Percentiles rank a stretch among this genome's conserved stretches.
These are phyloP conservation scores for Elephas maximus DNA, from an alignment of 2,113 vertebrate species.

Conservation along the genomic window DNA sequence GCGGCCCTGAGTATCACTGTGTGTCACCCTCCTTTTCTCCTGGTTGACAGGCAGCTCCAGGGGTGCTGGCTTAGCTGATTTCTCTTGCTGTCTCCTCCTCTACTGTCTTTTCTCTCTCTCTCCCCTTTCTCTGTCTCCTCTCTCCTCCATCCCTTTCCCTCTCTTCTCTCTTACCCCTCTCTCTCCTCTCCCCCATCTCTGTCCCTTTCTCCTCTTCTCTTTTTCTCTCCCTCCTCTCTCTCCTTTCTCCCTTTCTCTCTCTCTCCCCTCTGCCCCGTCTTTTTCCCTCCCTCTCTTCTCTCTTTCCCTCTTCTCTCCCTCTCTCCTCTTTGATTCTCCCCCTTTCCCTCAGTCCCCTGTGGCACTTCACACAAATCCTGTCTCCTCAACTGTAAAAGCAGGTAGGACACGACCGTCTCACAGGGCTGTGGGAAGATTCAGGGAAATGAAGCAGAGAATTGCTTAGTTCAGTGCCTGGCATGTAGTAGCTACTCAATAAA, in stretches of 20 bases:
- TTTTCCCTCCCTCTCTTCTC: not conserved
- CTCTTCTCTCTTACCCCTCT: rapidly evolving
- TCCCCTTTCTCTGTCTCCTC: not conserved
- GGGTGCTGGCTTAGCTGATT: rapidly evolving
- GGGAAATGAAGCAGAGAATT: not conserved
- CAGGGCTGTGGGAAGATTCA: not conserved
- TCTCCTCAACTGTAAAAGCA: not conserved
- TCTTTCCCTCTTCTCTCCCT: not conserved
- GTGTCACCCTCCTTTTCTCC: not conserved
- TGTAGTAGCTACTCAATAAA: too few species aligned
- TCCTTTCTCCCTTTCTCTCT: too few species aligned
- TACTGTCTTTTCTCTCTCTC: not conserved
- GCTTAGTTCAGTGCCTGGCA: not conserved
- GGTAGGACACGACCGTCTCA: not conserved
- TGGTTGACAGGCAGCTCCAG: not conserved
- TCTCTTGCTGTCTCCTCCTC: too few species aligned
- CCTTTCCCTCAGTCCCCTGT: rapidly evolving
- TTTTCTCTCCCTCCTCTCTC: too few species aligned
- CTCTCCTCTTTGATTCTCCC: not conserved
- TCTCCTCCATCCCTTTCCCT: too few species aligned
- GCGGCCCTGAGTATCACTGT: not conserved
- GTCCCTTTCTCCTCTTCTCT: too few species aligned
- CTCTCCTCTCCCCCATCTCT: not conserved
- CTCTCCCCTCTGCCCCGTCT: not conserved
- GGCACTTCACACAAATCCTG: not conserved